These are phyloP conservation scores for Merodon equestris DNA, from an alignment of 2,888 invertebrate species.

Conservation along the genomic window DNA sequence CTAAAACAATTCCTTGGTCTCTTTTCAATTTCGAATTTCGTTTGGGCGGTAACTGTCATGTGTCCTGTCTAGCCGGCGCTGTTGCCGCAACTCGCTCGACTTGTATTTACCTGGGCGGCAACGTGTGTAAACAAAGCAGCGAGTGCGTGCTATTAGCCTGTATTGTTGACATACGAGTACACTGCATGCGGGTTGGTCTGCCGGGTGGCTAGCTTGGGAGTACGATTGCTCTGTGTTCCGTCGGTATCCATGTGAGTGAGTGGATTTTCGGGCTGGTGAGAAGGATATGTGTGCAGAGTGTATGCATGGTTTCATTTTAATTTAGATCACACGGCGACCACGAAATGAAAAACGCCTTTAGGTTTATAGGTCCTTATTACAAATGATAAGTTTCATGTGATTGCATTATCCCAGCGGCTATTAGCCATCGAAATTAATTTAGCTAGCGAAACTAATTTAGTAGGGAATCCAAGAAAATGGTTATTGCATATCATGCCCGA, in stretches of 20 bases:
- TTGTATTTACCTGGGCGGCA: background rate
- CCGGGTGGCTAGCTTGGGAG: too few species aligned
- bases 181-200: constrained; percentile 28
- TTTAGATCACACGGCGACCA: constrained; percentile 53
- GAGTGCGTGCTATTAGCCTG: constrained; percentile 16
- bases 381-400: background rate
- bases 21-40: constrained; percentile 44
- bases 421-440: too few species aligned
- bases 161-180: constrained; percentile 36
- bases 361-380: constrained; percentile 14
- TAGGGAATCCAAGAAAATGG: too few species aligned
- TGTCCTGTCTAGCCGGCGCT: background rate
- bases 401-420: too few species aligned
- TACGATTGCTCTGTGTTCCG: constrained; percentile 8
- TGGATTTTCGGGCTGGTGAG: background rate
- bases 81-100: too few species aligned
- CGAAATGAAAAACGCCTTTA: constrained; percentile 50
- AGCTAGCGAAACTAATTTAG: too few species aligned
- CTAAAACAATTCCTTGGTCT: constrained; percentile 3
- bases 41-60: constrained; percentile 15
- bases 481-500: too few species aligned
- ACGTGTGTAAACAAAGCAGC: background rate
- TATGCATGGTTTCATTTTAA: constrained; percentile 60
- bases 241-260: background rate
- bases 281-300: constrained; percentile 17